phyloP scores from a whole-genome alignment of 2,888 invertebrate species.

The Eupithecia dodoneata region DNA sequence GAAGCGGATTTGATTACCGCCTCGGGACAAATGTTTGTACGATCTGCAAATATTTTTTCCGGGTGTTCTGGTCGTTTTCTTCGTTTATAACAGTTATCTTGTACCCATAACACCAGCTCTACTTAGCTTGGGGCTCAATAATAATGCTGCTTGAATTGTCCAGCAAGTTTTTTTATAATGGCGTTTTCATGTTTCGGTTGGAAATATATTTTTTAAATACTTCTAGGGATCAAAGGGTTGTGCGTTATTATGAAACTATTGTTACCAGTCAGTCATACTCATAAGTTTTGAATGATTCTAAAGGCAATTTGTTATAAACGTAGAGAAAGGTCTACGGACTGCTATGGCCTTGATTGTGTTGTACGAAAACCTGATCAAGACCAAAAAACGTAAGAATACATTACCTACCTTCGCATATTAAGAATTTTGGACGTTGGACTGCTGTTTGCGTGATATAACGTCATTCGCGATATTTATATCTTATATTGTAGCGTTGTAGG shows the following conservation, averaged over 20 bases:
- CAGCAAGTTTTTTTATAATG: no score
- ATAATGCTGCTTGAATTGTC: no score
- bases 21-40: no score
- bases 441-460: background rate
- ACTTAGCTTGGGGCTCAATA: no score
- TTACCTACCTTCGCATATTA: slow-evolving; percentile 7
- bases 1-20: no score
- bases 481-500: background rate
- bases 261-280: background rate
- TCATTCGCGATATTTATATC: background rate
- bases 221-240: background rate
- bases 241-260: background rate
- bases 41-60: no score
- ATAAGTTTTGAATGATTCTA: background rate
- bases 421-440: slow-evolving; percentile 2
- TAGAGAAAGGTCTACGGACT: slow-evolving; percentile 69
- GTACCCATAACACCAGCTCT: no score
- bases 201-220: background rate
- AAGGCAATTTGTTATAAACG: slow-evolving; percentile 30
- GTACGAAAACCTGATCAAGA: slow-evolving; percentile 26
- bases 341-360: slow-evolving; percentile 53
- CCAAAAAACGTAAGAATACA: slow-evolving; percentile 8
- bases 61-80: no score
- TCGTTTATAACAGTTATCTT: no score
- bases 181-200: background rate